A percentile compares a stretch with the other conserved stretches of the same genome.
Evolutionary conservation across 2,888 invertebrate genomes (phyloP).

Genomic region (Orthonychiurus folsomi): DNA sequence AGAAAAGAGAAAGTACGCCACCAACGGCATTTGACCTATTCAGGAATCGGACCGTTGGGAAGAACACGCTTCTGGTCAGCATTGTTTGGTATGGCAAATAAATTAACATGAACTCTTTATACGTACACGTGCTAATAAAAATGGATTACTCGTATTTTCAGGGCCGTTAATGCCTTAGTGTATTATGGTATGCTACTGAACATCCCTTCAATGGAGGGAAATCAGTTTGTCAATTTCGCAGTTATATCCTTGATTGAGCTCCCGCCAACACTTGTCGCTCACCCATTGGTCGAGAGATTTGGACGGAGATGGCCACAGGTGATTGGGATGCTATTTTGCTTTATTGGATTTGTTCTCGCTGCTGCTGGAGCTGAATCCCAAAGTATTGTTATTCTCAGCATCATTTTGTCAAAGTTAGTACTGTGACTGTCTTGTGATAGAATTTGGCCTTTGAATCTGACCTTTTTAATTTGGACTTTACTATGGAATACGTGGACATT

Average conservation of each 20-base stretch:
- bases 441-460: no score
- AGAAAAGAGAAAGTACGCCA: neutral
- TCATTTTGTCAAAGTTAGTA: no score
- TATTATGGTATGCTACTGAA: constrained; percentile 40
- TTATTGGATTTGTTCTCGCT: constrained; percentile 18
- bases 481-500: no score
- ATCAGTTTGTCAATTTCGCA: constrained; percentile 58
- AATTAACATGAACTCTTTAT: no score
- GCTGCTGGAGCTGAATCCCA: constrained; percentile 12
- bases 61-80: neutral
- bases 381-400: neutral
- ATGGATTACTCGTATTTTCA: neutral
- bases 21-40: constrained; percentile 4
- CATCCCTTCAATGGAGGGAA: constrained; percentile 48
- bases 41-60: constrained; percentile 2
- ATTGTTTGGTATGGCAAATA: neutral
- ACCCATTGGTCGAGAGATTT: constrained; percentile 48
- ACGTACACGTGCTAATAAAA: neutral
- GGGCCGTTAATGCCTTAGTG: constrained; percentile 33
- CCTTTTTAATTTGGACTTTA: no score
- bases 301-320: constrained; percentile 51
- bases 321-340: constrained; percentile 44
- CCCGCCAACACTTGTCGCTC: constrained; percentile 54
- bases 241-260: constrained; percentile 56
- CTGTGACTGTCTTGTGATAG: no score